Evolutionary conservation across 2,113 vertebrate species (phyloP).

Genomic region (Ifrita kowaldi): DNA sequence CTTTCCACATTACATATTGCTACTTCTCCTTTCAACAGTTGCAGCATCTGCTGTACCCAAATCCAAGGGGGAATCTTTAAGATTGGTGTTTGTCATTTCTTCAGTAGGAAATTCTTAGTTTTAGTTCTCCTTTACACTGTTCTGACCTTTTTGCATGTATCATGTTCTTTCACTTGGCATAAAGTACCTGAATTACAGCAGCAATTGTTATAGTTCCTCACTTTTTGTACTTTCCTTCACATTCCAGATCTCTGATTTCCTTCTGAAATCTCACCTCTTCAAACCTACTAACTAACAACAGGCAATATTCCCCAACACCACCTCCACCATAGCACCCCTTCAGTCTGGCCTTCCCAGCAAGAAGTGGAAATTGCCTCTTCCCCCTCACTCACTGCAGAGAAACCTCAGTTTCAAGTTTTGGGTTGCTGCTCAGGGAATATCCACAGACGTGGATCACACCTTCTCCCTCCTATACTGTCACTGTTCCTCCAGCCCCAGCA

Average conservation of each 20-base stretch:
- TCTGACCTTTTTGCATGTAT: neutral
- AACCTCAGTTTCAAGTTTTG: neutral
- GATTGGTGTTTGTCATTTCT: neutral
- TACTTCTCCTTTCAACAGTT: neutral
- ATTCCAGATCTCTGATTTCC: neutral
- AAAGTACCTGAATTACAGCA: neutral
- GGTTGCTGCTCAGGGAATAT: neutral
- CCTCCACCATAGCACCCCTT: neutral
- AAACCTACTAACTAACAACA: neutral
- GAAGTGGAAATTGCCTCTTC: neutral
- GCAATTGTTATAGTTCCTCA: neutral
- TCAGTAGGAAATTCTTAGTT: neutral
- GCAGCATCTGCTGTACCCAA: neutral
- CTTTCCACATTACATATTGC: neutral
- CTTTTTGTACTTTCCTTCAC: neutral
- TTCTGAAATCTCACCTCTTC: neutral
- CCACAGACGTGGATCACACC: accelerated
- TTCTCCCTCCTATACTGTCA: accelerated
- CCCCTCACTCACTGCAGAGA: neutral
- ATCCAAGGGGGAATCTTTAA: neutral
- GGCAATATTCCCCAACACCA: neutral
- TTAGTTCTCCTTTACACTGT: neutral
- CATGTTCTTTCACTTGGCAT: neutral
- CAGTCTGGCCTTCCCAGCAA: neutral
- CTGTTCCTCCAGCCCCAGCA: neutral